phyloP scores from a whole-genome alignment of 2,113 vertebrate species.

The Syngnathus scovelli region DNA sequence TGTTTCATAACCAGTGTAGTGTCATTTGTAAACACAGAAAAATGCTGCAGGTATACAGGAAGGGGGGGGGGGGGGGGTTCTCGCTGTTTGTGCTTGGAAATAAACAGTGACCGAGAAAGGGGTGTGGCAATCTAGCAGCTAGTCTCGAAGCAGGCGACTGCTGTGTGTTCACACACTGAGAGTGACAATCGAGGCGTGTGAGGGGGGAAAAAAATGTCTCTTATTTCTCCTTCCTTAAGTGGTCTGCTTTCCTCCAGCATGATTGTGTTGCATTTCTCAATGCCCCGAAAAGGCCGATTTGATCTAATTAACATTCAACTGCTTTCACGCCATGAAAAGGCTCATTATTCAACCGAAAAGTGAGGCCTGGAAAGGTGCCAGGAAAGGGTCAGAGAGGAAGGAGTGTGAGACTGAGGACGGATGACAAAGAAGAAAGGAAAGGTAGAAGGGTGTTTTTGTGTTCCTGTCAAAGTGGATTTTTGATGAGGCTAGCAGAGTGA shows the following conservation, averaged over 20 bases:
- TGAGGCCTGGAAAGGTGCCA: conserved; percentile 53
- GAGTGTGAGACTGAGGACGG: conserved; percentile 12
- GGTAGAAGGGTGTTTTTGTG: conserved; percentile 27
- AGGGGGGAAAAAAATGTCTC: conserved; percentile 12
- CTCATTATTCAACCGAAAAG: conserved; percentile 63
- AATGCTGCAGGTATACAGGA: conserved; percentile 3
- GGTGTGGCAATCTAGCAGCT: conserved; percentile 32
- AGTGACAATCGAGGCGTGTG: not conserved
- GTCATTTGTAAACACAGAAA: not conserved
- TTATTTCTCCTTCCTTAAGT: conserved; percentile 38
- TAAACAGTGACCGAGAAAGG: conserved; percentile 25
- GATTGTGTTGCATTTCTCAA: conserved; percentile 56
- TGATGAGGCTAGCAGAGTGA: conserved; percentile 6
- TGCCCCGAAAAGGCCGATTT: conserved; percentile 64
- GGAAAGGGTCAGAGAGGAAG: conserved; percentile 27
- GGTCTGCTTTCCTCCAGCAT: conserved; percentile 40
- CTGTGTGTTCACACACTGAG: conserved; percentile 24
- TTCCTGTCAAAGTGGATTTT: conserved; percentile 4
- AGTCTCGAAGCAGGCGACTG: conserved; percentile 1
- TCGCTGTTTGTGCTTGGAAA: conserved; percentile 8
- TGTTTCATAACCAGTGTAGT: conserved; percentile 33
- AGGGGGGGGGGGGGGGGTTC: not conserved
- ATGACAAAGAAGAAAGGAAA: conserved; percentile 18
- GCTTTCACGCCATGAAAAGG: conserved; percentile 62
- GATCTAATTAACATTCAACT: conserved; percentile 73